Evolutionary conservation across 2,797 vertebrate species (phyloP).

Genomic region (Lycodopsis pacificus): DNA sequence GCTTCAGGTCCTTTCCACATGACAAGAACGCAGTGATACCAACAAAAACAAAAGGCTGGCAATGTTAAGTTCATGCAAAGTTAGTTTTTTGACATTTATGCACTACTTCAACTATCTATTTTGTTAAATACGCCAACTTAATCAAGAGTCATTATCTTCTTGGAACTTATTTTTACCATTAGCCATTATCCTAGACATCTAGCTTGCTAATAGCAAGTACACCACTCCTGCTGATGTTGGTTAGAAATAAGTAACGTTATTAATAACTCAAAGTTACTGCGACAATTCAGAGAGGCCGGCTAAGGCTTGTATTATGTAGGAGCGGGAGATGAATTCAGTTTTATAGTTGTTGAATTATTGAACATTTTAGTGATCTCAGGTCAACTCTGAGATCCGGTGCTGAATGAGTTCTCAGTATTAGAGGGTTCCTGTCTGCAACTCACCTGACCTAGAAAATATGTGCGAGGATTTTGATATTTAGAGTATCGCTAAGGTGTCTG

Average conservation of each 20-base stretch:
- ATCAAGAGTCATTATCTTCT: not conserved
- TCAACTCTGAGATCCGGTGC: not conserved
- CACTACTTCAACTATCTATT: not conserved
- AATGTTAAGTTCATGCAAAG: conserved; percentile 18
- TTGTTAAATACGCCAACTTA: not conserved
- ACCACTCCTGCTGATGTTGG: not conserved
- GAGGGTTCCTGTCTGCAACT: not conserved
- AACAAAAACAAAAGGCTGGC: not conserved
- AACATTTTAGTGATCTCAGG: not conserved
- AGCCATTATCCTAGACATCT: not conserved
- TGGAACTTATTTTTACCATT: not conserved
- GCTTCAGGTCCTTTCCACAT: conserved; percentile 19
- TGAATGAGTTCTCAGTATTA: not conserved
- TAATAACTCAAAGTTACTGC: not conserved
- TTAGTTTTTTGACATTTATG: not conserved
- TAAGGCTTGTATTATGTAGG: not conserved
- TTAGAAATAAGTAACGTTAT: not conserved
- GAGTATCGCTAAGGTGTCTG: not conserved
- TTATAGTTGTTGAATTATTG: not conserved
- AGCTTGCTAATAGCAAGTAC: not conserved
- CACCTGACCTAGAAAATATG: not conserved
- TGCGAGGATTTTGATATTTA: not conserved
- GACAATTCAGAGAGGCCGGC: not conserved
- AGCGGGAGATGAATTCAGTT: not conserved
- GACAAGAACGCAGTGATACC: conserved; percentile 32